Base-by-base conservation (phyloP, 2,797 vertebrate genomes). In the Dallia pectoralis region DNA sequence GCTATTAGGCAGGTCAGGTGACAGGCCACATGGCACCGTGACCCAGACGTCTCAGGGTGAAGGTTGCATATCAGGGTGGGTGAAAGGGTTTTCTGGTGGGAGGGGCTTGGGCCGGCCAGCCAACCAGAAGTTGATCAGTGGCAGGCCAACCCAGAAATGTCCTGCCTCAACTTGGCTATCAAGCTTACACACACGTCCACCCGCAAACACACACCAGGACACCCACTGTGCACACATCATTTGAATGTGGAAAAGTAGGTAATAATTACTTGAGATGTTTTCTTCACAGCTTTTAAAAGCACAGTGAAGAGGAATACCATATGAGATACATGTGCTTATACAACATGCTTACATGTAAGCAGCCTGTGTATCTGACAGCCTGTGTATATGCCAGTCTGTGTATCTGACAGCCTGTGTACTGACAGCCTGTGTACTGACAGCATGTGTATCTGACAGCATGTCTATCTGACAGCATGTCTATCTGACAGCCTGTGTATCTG, bases 1-100 rank as follows among this genome's bases (percentile, higher is more conserved):
- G 85, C 85, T 59, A 59, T 87, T 86, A 87, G 79, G 79, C 81
- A 76, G 87, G 85, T 90, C 90, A 91, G 88, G 86, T 91, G 91
- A 90, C 87, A 79, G 66, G 61, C 53, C 53, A 9, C 22, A 12
- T 77, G 84, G 82, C 77, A 79, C 79, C 47, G 72, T 80, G 87
- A 89, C 89, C 89, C 88, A 89, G 87, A 88, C 86, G 49, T 67
- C 0, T 59, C 66, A 27, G 79, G 88, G 87, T 91, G 85, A 89
- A 91, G 90, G 90, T 87, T 40, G 4, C 82, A 51, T 25, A 19
- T 30, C 32, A 74, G 65, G 68, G 29, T 40, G 65, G 72, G 72
- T 49, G 72, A 71, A 68, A 44, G 71, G 0, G 56, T 56, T 56
- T 56, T 22, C 53, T 56, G 53, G 53, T n/a, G 22, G 53, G 22